Percentiles rank a stretch among this genome's conserved stretches.
These are phyloP conservation scores for Channallabes apus DNA, from an alignment of 2,797 vertebrate species.

Conservation along the genomic window DNA sequence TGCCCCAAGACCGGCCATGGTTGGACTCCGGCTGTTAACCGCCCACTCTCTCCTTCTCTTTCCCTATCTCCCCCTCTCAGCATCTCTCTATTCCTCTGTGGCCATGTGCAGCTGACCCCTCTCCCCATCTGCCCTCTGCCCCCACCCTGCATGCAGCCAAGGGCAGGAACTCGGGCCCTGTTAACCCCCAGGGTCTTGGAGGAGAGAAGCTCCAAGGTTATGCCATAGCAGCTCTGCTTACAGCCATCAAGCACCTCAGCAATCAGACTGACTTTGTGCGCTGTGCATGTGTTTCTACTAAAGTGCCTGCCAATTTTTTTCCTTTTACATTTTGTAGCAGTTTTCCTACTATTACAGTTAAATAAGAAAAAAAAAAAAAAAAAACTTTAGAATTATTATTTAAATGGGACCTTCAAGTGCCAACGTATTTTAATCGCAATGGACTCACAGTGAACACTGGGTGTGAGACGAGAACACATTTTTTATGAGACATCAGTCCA, in stretches of 20 bases:
- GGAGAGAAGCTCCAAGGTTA: conserved; percentile 46
- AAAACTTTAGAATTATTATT: neutral
- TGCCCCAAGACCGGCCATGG: conserved; percentile 58
- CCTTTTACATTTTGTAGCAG: neutral
- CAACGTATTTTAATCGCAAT: neutral
- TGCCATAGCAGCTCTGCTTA: conserved; percentile 28
- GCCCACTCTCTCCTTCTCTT: conserved; percentile 42
- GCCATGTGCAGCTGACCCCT: conserved; percentile 52
- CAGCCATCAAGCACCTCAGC: neutral
- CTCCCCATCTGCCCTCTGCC: conserved; percentile 32
- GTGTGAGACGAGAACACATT: neutral
- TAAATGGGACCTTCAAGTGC: too few relatives aligned
- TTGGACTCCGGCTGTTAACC: conserved; percentile 54
- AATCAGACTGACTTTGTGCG: conserved; percentile 15
- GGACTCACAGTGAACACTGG: neutral
- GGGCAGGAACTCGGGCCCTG: conserved; percentile 32
- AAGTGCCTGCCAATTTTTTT: neutral
- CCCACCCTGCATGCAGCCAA: conserved; percentile 32
- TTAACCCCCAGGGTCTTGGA: conserved; percentile 37
- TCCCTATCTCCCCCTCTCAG: conserved; percentile 38
- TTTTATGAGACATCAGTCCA: neutral
- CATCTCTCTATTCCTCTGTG: conserved; percentile 39
- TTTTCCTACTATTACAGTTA: neutral
- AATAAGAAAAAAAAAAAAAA: neutral
- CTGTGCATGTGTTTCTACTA: neutral